Evolutionary conservation across 2,888 invertebrate genomes (phyloP).

Genomic region (Dromius quadrimaculatus): DNA sequence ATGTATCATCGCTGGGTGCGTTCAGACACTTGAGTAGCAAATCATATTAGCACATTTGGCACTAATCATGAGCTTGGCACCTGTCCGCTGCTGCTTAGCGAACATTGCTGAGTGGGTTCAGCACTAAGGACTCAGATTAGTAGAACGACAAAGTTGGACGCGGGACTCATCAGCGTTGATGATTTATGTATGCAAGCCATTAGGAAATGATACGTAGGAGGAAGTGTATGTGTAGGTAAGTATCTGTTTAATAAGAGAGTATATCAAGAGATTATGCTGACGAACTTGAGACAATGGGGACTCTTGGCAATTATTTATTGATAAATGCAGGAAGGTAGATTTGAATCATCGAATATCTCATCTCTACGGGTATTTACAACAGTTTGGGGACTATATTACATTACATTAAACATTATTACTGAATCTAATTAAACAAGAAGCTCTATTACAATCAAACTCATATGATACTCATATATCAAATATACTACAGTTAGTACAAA

Average conservation of each 20-base stretch:
- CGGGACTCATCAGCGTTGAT: constrained; percentile 31
- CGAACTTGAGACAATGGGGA: too few relatives aligned
- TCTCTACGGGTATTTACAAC: too few relatives aligned
- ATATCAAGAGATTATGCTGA: too few relatives aligned
- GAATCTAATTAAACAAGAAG: not conserved
- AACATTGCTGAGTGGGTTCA: not conserved
- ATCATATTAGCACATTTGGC: constrained; percentile 47
- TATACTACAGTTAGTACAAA: not conserved
- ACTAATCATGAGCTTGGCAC: constrained; percentile 48
- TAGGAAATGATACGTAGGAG: not conserved
- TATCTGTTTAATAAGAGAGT: too few relatives aligned
- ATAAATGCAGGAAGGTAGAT: too few relatives aligned
- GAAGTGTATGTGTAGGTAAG: constrained; percentile 28
- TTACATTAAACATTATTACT: too few relatives aligned
- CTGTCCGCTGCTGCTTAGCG: constrained; percentile 16
- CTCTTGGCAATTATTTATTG: too few relatives aligned
- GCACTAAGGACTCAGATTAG: constrained; percentile 15
- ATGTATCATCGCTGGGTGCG: constrained; percentile 23
- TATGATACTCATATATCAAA: not conserved
- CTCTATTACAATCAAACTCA: constrained; percentile 1
- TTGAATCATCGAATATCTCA: too few relatives aligned
- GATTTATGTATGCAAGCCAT: constrained; percentile 47
- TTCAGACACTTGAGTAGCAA: constrained; percentile 35
- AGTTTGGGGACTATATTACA: too few relatives aligned
- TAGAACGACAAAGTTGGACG: not conserved